Conservation (phyloP, 2,113 vertebrate species). For the Melanostigma gelatinosum region DNA sequence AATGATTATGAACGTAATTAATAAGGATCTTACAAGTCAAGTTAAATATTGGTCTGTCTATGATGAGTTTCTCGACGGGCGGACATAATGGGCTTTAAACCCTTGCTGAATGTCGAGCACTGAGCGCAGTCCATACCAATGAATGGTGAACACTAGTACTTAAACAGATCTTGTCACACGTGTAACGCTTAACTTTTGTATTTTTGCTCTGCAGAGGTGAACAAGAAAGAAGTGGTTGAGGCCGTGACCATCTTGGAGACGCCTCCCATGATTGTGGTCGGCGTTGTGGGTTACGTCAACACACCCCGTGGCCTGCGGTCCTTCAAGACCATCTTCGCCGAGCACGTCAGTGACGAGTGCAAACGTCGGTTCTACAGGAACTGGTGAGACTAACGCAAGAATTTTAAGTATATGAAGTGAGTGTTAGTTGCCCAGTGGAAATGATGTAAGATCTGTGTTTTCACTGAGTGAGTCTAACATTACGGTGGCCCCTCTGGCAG, state of each 20-base stretch:
- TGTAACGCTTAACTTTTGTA: rapidly evolving
- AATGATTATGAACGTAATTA: not conserved
- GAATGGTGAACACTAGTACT: too few species aligned
- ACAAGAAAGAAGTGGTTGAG: slow-evolving; percentile 98
- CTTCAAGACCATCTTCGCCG: slow-evolving; percentile 96
- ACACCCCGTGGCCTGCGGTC: slow-evolving; percentile 94
- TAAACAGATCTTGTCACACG: too few species aligned
- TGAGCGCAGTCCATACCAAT: slow-evolving; percentile 70
- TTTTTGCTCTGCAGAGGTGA: slow-evolving; percentile 88
- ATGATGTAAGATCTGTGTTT: slow-evolving; percentile 9
- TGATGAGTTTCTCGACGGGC: slow-evolving; percentile 87
- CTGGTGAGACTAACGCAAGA: slow-evolving; percentile 85
- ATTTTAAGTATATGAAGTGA: slow-evolving; percentile 27
- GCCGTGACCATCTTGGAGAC: slow-evolving; percentile 97
- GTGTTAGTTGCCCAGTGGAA: slow-evolving; percentile 63
- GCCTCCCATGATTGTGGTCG: slow-evolving; percentile 96
- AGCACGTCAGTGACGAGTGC: slow-evolving; percentile 98
- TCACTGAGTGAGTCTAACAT: slow-evolving; percentile 74
- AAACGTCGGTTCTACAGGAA: slow-evolving; percentile 99
- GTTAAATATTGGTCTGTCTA: slow-evolving; percentile 41
- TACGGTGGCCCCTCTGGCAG: slow-evolving; percentile 82
- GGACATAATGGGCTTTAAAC: slow-evolving; percentile 79
- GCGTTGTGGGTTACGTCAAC: slow-evolving; percentile 92
- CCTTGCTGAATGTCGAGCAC: slow-evolving; percentile 87
- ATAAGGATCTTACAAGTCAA: too few species aligned